Conservation (phyloP, 2,113 vertebrate genomes). For the Cisticola juncidis region DNA sequence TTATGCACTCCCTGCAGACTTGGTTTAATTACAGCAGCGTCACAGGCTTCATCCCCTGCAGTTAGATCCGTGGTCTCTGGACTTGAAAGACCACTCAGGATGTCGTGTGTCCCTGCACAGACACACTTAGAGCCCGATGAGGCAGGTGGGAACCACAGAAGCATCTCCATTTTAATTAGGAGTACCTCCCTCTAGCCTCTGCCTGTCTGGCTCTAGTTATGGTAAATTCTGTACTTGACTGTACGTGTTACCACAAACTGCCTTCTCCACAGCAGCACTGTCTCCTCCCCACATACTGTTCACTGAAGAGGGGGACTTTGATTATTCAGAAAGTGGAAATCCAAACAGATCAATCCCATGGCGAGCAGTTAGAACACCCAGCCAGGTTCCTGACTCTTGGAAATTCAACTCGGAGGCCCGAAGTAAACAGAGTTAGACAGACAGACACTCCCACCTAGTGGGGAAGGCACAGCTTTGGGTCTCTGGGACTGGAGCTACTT, state of each 20-base stretch:
- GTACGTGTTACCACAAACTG: not conserved
- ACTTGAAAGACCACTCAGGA: not conserved
- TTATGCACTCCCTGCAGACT: not conserved
- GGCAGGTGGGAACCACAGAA: not conserved
- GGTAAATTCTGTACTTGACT: not conserved
- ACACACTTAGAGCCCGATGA: not conserved
- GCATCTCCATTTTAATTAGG: not conserved
- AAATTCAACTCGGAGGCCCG: fast-evolving
- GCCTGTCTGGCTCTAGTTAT: not conserved
- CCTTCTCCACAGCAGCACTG: not conserved
- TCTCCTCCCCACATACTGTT: not conserved
- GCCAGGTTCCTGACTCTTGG: not conserved
- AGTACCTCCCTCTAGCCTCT: not conserved
- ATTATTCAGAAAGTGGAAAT: not conserved
- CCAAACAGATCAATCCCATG: not conserved
- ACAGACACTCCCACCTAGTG: constrained; percentile 43
- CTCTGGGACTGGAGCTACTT: fast-evolving
- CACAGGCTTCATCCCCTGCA: not conserved
- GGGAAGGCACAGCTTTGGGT: not conserved
- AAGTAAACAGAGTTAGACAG: not conserved
- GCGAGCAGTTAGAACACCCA: not conserved
- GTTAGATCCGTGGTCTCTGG: not conserved
- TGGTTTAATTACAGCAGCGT: not conserved
- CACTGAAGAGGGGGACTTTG: not conserved
- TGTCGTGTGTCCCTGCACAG: not conserved